These are phyloP conservation scores for Eurois occulta DNA, from an alignment of 2,888 invertebrate genomes.

Conservation along the genomic window DNA sequence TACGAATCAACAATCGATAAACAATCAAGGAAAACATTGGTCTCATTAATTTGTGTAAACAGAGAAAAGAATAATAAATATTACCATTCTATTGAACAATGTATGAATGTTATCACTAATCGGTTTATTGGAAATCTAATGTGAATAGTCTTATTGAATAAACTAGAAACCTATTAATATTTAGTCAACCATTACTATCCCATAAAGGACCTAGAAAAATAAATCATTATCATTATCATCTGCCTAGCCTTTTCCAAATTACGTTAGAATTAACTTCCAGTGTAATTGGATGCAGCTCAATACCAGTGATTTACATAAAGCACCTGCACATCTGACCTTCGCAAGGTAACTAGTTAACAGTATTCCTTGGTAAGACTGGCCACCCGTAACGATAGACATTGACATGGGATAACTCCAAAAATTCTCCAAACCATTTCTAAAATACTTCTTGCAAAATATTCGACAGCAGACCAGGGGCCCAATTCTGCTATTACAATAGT, in stretches of 20 bases:
- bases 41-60: slow-evolving; percentile 25
- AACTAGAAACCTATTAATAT: neutral
- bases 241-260: neutral
- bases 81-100: slow-evolving; percentile 10
- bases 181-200: neutral
- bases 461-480: neutral
- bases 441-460: neutral
- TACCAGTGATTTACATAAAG: neutral
- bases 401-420: neutral
- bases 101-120: neutral
- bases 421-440: neutral
- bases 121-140: slow-evolving; percentile 31
- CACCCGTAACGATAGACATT: neutral
- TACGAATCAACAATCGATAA: neutral
- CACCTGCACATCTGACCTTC: neutral
- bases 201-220: neutral
- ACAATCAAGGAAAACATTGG: neutral
- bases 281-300: neutral
- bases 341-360: neutral
- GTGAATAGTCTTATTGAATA: neutral
- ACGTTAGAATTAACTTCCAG: neutral
- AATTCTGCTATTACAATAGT: too few relatives aligned
- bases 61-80: slow-evolving; percentile 11
- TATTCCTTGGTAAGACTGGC: neutral
- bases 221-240: neutral